phyloP scores from a whole-genome alignment of 2,113 vertebrate genomes.

The Chrysemys picta region DNA sequence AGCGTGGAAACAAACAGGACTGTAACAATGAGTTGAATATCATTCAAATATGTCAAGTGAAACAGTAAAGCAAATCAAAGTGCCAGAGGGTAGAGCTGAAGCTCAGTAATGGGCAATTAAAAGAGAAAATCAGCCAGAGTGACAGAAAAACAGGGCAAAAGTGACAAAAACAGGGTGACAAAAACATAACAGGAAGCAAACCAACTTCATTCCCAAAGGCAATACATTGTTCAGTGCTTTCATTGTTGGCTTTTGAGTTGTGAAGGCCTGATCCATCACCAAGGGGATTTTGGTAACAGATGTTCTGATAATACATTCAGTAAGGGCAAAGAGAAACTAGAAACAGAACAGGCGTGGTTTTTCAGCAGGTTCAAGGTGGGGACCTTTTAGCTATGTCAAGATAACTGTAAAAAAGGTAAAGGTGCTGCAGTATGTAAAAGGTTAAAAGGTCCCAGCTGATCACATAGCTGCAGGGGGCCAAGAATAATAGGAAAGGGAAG shows the following conservation, averaged over 20 bases:
- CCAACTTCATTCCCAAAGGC: neutral
- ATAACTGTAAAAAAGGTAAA: neutral
- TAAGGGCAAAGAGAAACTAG: neutral
- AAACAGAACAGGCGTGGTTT: neutral
- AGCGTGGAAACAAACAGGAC: slow-evolving; percentile 14
- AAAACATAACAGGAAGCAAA: neutral
- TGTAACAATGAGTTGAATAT: neutral
- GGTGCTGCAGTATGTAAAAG: neutral
- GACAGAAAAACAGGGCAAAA: neutral
- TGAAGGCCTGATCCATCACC: neutral
- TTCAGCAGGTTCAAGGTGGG: neutral
- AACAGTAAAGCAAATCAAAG: slow-evolving; percentile 15
- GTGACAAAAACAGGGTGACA: too few relatives aligned
- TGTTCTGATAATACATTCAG: slow-evolving; percentile 37
- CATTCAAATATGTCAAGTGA: neutral
- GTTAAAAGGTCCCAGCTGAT: neutral
- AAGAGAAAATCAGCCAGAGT: neutral
- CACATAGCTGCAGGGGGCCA: neutral
- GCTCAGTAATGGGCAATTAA: neutral
- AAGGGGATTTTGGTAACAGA: neutral
- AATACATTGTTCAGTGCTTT: neutral
- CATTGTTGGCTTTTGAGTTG: neutral
- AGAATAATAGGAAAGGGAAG: neutral
- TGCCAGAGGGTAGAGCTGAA: neutral
- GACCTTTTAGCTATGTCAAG: neutral